Base-by-base conservation (phyloP, 2,888 invertebrate species). In the Drosophila colorata region DNA sequence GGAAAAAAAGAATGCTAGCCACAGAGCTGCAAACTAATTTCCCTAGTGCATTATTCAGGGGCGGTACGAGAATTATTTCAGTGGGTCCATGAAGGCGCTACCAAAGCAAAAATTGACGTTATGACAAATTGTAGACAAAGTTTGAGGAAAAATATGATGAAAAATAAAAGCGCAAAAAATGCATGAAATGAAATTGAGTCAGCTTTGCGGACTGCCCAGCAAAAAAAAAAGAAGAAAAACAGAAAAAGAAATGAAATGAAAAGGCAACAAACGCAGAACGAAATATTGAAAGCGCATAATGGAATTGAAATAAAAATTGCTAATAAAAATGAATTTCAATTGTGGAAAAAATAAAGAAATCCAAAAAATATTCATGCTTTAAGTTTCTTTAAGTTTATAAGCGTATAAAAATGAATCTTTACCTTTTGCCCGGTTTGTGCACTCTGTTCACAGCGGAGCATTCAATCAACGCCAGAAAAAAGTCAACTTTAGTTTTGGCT, bases 11-110 rank as follows among this genome's bases (percentile, higher is more conserved):
- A 13, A 28, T 38, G 55, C 23, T 25, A 11, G 1, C 47, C 40
- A 28, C 55, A 28, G 44, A 56, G 52, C 40, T 69, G 63, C 46
- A 57, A 60, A 74, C 69, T 85, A 84, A 85, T 85, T 85, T 84
- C 84, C 87, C 84, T 69, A 75, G 84, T 81, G 84, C 70, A 74
- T 75, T 80, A 68, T 56, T 41, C 28, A 33, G 48, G 48, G 16
- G 25, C 28, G 61, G 25, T 69, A 20, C n/a, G 44, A 25, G 35
- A 52, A 52, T 52, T 38, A 69, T 49, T 37, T 55, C 46, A 41
- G 13, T 61, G 56, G 31, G 37, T 53, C 33, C 18, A 16, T 44
- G 14, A 23, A 55, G 53, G 16, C 16, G 25, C 37, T 38, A 44
- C n/a, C 47, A 70, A 68, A 58, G 41, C 77, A 68, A 70, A 70